These are phyloP conservation scores for Steinernema khuongi DNA, from an alignment of 1,140 invertebrate genomes.

Conservation along the genomic window DNA sequence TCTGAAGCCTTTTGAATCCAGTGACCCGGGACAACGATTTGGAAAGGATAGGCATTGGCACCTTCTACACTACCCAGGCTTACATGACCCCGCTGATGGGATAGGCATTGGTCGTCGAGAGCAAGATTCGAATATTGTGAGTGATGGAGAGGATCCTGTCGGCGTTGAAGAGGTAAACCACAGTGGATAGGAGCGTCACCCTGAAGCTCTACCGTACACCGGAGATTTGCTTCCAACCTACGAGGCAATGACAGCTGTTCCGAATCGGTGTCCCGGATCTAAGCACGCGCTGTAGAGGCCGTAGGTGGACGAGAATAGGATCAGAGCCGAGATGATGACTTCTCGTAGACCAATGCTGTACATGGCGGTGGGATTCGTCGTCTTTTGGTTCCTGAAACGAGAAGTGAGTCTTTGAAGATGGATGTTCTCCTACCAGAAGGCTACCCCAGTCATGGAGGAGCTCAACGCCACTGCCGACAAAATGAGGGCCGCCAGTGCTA, in stretches of 20 bases:
- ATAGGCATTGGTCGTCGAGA: not conserved
- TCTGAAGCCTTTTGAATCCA: not conserved
- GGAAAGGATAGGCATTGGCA: no score
- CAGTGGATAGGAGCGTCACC: not conserved
- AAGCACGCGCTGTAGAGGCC: constrained; percentile 4
- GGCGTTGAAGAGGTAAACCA: not conserved
- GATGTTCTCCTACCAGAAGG: not conserved
- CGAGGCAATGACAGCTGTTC: not conserved
- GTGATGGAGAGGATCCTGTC: not conserved
- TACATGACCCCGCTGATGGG: not conserved
- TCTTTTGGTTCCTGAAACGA: not conserved
- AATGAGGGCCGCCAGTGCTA: not conserved
- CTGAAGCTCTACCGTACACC: not conserved
- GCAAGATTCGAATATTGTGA: not conserved
- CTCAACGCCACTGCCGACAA: not conserved
- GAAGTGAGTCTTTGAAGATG: not conserved
- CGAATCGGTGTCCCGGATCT: not conserved
- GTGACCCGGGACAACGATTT: not conserved
- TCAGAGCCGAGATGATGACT: not conserved
- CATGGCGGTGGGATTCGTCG: not conserved
- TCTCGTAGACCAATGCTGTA: not conserved
- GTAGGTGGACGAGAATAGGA: not conserved
- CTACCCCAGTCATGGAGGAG: not conserved
- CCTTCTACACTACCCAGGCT: not conserved
- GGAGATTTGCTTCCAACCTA: not conserved